phyloP scores from a whole-genome alignment of 2,797 vertebrate species.

The Schizopygopsis pylzovi region DNA sequence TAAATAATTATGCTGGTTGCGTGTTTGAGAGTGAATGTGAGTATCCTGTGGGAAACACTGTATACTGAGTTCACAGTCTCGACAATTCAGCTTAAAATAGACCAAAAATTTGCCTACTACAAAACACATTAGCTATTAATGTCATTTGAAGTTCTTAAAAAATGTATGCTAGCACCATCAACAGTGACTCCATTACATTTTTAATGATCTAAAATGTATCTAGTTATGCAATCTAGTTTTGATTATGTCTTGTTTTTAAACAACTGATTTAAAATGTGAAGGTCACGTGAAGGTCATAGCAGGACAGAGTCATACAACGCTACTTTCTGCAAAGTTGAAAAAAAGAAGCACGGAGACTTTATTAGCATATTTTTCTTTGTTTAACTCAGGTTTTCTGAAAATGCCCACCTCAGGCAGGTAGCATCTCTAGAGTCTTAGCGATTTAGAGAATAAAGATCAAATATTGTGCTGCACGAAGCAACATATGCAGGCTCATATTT shows the following conservation, averaged over 20 bases:
- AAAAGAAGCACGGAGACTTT: neutral
- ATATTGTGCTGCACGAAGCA: neutral
- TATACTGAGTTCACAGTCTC: neutral
- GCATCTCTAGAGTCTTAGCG: neutral
- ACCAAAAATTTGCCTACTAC: neutral
- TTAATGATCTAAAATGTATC: constrained; percentile 11
- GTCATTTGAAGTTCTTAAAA: constrained; percentile 14
- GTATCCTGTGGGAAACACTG: neutral
- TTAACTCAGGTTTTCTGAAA: neutral
- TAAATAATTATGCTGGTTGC: neutral
- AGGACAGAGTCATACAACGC: neutral
- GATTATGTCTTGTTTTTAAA: constrained; percentile 18
- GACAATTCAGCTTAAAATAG: neutral
- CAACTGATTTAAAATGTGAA: neutral
- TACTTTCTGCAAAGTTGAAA: neutral
- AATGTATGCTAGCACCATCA: constrained; percentile 4
- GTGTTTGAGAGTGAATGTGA: neutral
- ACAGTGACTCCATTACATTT: constrained; percentile 16
- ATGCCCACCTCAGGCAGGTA: constrained; percentile 29
- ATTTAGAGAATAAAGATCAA: neutral
- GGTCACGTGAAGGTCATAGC: neutral
- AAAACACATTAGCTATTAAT: constrained; percentile 23
- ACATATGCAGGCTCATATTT: neutral
- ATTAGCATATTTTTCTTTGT: constrained; percentile 21
- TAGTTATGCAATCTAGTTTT: neutral